Conservation (phyloP, 2,113 vertebrate genomes). For the Tylochromis polylepis region DNA sequence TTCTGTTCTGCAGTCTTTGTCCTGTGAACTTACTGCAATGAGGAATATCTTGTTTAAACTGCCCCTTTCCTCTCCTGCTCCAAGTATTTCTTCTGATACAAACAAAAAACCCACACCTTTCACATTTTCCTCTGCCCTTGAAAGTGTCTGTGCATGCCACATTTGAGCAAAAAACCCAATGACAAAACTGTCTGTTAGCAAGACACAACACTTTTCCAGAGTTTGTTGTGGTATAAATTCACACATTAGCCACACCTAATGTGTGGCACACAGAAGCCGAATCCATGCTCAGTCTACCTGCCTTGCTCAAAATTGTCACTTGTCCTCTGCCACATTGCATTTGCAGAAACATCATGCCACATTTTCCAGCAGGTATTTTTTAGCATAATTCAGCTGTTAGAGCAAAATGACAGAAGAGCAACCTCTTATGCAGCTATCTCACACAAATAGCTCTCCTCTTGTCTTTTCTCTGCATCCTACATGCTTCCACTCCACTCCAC, state of each 20-base stretch:
- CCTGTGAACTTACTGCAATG: neutral
- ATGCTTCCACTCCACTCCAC: conserved; percentile 21
- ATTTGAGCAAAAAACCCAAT: neutral
- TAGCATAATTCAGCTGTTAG: conserved; percentile 4
- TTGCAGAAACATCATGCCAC: neutral
- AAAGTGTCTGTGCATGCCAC: neutral
- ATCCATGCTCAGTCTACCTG: neutral
- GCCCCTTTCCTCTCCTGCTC: neutral
- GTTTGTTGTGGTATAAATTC: neutral
- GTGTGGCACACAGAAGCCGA: no score
- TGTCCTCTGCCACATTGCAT: neutral
- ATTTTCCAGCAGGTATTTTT: neutral
- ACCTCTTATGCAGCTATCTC: conserved; percentile 30
- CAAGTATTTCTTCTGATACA: neutral
- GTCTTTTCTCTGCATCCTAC: neutral
- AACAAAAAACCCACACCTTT: neutral
- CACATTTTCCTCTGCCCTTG: neutral
- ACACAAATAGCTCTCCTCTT: conserved; percentile 43
- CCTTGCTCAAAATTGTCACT: neutral
- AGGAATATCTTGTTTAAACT: neutral
- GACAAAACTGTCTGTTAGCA: neutral
- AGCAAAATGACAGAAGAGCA: conserved; percentile 8
- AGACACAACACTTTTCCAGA: neutral
- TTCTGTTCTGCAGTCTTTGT: neutral
- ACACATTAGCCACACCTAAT: neutral